Base-by-base conservation (phyloP, 2,888 invertebrate genomes). In the Trilocha varians region DNA sequence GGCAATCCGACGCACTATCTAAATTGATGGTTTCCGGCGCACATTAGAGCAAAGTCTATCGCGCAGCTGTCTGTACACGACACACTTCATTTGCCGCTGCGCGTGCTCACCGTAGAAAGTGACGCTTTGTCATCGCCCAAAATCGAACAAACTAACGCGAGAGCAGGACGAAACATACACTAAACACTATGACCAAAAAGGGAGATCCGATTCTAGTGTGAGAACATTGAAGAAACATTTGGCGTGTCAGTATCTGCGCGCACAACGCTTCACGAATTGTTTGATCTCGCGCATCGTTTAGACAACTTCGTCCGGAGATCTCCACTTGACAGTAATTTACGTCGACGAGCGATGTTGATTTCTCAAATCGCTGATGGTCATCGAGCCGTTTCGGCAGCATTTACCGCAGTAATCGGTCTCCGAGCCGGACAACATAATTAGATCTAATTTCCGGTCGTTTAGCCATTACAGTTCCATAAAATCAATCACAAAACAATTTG, bases 21-120 rank as follows among this genome's bases (percentile, higher is more conserved):
- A 66, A 84, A 85, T 85, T 83, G 80, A 84, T 85, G 71, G 78
- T 75, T 85, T 85, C 85, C 85, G 84, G 79, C 61, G 78, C 62
- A 73, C 75, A 76, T 82, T 82, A 75, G 74, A 71, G 62, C 65
- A 58, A 60, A 65, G 66, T 71, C 72, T 76, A 78, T 76, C 73
- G 76, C 66, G 71, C 80, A 80, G 77, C 79, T 80, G 80, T 75
- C 79, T 71, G 68, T 65, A 65, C 70, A 74, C 82, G 82, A 80
- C 83, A 83, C 83, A 84, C 83, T 83, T 79, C 82, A 82, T 78
- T 80, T 78, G 78, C 63, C 66, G 63, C 55, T 75, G 74, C 80
- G 79, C 83, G 76, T 77, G 80, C 77, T 74, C 70, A 51, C 65
- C 62, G 69, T 78, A 80, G 82, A 85, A 80, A 83, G 80, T 80